Evolutionary conservation across 2,888 invertebrate genomes (phyloP), one percentile per base, ranked within the genome.

Genomic region (Oxyteleia sp.): DNA sequence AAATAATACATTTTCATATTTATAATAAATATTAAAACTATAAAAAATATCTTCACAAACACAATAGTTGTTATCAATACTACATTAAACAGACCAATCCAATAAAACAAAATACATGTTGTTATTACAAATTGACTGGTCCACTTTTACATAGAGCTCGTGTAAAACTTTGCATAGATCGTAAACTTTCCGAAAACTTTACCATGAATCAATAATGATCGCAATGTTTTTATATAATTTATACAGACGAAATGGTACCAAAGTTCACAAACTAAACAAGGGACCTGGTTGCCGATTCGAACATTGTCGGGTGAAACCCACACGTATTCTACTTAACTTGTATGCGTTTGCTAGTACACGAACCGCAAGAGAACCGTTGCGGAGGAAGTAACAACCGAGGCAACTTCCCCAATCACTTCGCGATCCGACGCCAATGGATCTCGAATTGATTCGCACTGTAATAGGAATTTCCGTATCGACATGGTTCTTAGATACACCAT

Each of bases 341-440:
- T 35, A 35, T 18, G 18, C 35, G 35, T 35, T 35, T 15, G 1
- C 35, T 35, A 15, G 35, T 55, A 35, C 35, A 41, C 1, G 38
- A 41, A 59, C 59, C 59, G 16, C 41, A 23, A 41, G 20, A 41
- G 41, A 59, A 59, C 7, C 59, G 13, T 23, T 35, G 13, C 29
- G 11, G 23, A 38, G 38, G n/a, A 15, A 41, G 38, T 13, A 41
- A 38, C 10, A 59, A 16, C 38, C 23, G 7, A 59, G 23, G n/a
- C n/a, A n/a, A 59, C 59, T 59, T 59, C 13, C 41, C 41, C 23
- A 59, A 59, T 41, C 41, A 38, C 38, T 59, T 59, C 38, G 13
- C 18, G 20, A 41, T 59, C 41, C 16, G 16, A 16, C 20, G 41
- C 41, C 20, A 59, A 23, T 59, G 59, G 18, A 59, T 41, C 59